A percentile compares a stretch with the other conserved stretches of the same genome.
phyloP scores from a whole-genome alignment of 1,140 invertebrate genomes.

The Lerema accius region DNA sequence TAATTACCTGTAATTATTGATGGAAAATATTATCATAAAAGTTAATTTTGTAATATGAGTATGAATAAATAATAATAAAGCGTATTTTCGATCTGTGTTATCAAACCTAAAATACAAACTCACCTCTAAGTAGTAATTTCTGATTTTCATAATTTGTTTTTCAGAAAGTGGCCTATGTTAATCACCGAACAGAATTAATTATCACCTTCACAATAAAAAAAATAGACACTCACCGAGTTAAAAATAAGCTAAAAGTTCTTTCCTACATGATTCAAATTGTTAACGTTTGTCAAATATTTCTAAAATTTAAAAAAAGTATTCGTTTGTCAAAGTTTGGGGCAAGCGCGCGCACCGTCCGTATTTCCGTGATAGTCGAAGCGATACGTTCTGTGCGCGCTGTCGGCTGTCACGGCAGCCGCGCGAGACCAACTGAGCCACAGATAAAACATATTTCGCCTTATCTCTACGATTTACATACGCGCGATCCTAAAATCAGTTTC shows the following conservation, averaged over 20 bases:
- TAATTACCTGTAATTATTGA: too few relatives aligned
- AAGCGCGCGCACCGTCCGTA: constrained; percentile 35
- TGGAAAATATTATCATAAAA: neutral
- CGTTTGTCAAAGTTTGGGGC: constrained; percentile 6
- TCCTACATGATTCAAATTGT: neutral
- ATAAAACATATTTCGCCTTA: constrained; percentile 68
- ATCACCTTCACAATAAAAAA: neutral
- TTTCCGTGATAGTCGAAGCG: constrained; percentile 21
- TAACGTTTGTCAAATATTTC: too few relatives aligned
- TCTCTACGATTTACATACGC: constrained; percentile 74
- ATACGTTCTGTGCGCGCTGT: constrained; percentile 16
- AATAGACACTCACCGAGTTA: neutral
- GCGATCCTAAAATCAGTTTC: constrained; percentile 57
- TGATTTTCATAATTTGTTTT: constrained; percentile 73
- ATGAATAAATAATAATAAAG: too few relatives aligned
- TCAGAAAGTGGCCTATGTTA: constrained; percentile 7
- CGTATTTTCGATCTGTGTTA: too few relatives aligned
- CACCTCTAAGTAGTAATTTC: constrained; percentile 71
- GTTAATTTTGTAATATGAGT: constrained; percentile 3
- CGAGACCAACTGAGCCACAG: constrained; percentile 71
- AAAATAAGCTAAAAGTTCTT: neutral
- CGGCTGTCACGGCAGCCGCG: constrained; percentile 60
- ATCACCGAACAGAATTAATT: constrained; percentile 9
- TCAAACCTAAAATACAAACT: too few relatives aligned
- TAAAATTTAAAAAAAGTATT: too few relatives aligned